Conservation (phyloP, 2,797 vertebrate species). For the Labeo calbasu region DNA sequence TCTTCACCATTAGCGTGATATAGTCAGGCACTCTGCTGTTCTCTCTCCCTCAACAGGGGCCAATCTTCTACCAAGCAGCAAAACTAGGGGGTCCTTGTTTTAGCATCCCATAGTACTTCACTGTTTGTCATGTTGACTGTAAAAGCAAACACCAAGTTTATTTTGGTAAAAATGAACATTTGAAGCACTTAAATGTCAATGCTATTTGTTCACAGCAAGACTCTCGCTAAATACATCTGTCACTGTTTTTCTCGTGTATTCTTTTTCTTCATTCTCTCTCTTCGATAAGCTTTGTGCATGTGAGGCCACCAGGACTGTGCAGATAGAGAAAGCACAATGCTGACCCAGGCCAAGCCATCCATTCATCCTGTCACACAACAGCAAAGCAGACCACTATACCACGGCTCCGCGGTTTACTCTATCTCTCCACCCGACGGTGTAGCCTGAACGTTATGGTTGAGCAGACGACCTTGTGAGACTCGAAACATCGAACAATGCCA, state of each 20-base stretch:
- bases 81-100: neutral
- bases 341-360: slow-evolving; percentile 39
- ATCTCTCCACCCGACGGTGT: slow-evolving; percentile 25
- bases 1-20: slow-evolving; percentile 33
- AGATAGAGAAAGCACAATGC: slow-evolving; percentile 42
- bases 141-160: neutral
- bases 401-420: slow-evolving; percentile 27
- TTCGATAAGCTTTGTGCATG: slow-evolving; percentile 31
- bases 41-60: neutral
- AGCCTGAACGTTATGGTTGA: slow-evolving; percentile 39
- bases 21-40: neutral
- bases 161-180: neutral
- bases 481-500: slow-evolving; percentile 42
- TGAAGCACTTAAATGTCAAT: neutral
- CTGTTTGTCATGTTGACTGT: neutral
- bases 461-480: slow-evolving; percentile 50
- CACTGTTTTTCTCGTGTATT: slow-evolving; percentile 1
- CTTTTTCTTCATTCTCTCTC: neutral
- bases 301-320: slow-evolving; percentile 24
- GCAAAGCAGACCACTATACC: slow-evolving; percentile 28
- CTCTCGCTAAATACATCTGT: slow-evolving; percentile 22
- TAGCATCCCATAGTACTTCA: neutral
- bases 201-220: neutral
- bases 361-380: slow-evolving; percentile 44
- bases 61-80: neutral